These are phyloP conservation scores for Pteropus alecto DNA, from an alignment of 2,113 vertebrate genomes.

Conservation along the genomic window DNA sequence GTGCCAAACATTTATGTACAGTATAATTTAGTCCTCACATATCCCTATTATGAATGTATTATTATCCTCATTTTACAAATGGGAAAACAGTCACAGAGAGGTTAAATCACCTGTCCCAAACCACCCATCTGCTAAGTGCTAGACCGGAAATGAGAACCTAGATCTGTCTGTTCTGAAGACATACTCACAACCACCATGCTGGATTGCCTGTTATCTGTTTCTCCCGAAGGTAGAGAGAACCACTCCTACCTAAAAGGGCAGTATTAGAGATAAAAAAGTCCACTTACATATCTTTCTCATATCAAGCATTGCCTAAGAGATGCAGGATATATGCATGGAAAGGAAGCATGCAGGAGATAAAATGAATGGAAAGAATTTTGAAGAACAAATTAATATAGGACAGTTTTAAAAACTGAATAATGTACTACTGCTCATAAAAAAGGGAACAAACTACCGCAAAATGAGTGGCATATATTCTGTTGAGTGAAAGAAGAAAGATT, in stretches of 20 bases:
- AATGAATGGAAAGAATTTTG: neutral
- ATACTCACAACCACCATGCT: neutral
- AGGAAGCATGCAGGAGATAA: neutral
- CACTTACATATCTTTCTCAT: neutral
- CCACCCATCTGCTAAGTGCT: neutral
- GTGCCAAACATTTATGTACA: constrained; percentile 61
- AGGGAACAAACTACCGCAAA: neutral
- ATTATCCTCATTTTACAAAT: constrained; percentile 65
- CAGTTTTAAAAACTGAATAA: constrained; percentile 20
- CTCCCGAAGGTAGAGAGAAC: neutral
- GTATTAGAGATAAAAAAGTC: neutral
- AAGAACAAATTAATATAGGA: neutral
- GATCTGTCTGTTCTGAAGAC: neutral
- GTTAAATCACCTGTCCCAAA: constrained; percentile 57
- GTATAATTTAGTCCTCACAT: constrained; percentile 67
- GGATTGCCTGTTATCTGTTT: neutral
- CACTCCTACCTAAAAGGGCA: neutral
- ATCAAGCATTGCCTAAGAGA: neutral
- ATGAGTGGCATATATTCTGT: neutral
- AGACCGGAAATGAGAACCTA: neutral
- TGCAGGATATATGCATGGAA: neutral
- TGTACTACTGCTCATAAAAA: neutral
- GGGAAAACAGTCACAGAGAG: constrained; percentile 56
- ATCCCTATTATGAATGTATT: constrained; percentile 60
- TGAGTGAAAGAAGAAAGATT: neutral